A percentile compares a stretch with the other conserved stretches of the same genome.
Evolutionary conservation across 37 sponge, comb jelly and placozoan species (phyloP).

Genomic region (Theonella swinhoei): DNA sequence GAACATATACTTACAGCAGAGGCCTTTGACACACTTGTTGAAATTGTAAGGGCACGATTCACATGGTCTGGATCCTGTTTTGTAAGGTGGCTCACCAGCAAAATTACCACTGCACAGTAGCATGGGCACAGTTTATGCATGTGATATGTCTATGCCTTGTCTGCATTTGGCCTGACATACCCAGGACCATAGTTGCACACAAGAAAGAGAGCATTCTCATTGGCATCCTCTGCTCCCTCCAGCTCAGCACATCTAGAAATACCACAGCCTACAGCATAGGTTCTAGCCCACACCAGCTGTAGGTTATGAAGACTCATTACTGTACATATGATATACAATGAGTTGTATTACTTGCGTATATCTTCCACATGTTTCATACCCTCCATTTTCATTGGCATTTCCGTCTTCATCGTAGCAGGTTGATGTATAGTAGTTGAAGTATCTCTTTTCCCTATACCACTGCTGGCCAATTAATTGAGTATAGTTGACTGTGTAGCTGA

Average conservation of each 20-base stretch:
- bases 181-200: slow-evolving; percentile 72
- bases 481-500: slow-evolving; percentile 55
- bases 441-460: slow-evolving; percentile 22
- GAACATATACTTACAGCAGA: slow-evolving; percentile 27
- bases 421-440: slow-evolving; percentile 19
- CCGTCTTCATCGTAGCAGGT: slow-evolving; percentile 40
- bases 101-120: slow-evolving; percentile 8
- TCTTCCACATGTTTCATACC: slow-evolving; percentile 1
- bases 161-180: too few species aligned
- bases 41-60: slow-evolving; percentile 18
- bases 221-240: slow-evolving; percentile 19
- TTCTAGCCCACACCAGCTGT: slow-evolving; percentile 55
- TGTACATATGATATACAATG: not conserved
- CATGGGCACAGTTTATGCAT: not conserved
- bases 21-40: slow-evolving; percentile 25
- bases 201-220: slow-evolving; percentile 45
- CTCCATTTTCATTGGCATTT: slow-evolving; percentile 33
- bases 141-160: not conserved
- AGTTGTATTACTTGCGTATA: slow-evolving; percentile 22
- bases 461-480: slow-evolving; percentile 2
- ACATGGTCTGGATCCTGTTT: slow-evolving; percentile 36
- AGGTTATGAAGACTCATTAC: too few species aligned
- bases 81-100: slow-evolving; percentile 36
- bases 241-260: slow-evolving; percentile 38
- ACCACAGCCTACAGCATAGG: slow-evolving; percentile 60